These are phyloP conservation scores for Perca schrenkii DNA, from an alignment of 2,113 vertebrate genomes.

Conservation along the genomic window DNA sequence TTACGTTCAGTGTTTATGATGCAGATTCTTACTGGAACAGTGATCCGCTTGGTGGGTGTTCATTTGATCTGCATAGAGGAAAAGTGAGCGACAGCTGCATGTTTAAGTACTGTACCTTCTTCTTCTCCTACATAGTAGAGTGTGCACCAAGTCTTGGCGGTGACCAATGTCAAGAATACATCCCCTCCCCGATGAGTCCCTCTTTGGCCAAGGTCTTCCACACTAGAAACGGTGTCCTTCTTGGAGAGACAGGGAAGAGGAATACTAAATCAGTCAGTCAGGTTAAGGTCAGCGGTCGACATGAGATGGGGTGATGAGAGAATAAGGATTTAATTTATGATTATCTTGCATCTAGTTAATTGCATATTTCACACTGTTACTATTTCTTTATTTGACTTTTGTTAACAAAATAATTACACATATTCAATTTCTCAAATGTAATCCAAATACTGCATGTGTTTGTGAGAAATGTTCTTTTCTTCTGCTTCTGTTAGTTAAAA, in stretches of 20 bases:
- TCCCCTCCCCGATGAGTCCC: constrained; percentile 61
- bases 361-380: not conserved
- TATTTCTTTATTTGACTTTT: not conserved
- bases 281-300: not conserved
- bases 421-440: not conserved
- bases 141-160: constrained; percentile 81
- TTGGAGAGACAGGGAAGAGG: constrained; percentile 3
- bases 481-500: not conserved
- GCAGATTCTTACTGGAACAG: constrained; percentile 69
- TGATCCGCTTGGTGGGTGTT: constrained; percentile 78
- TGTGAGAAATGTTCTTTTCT: not conserved
- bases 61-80: constrained; percentile 37
- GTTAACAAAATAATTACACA: not conserved
- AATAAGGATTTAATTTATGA: not conserved
- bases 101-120: constrained; percentile 73
- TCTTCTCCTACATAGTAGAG: constrained; percentile 60
- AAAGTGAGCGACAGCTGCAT: constrained; percentile 4
- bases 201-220: constrained; percentile 59
- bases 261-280: not conserved
- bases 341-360: not conserved
- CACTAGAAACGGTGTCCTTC: constrained; percentile 70
- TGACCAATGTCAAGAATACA: constrained; percentile 72
- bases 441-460: not conserved
- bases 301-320: not conserved
- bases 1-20: constrained; percentile 82